These are phyloP conservation scores for Cyrtodaria siliqua DNA, from an alignment of 2,888 invertebrate genomes.

Conservation along the genomic window DNA sequence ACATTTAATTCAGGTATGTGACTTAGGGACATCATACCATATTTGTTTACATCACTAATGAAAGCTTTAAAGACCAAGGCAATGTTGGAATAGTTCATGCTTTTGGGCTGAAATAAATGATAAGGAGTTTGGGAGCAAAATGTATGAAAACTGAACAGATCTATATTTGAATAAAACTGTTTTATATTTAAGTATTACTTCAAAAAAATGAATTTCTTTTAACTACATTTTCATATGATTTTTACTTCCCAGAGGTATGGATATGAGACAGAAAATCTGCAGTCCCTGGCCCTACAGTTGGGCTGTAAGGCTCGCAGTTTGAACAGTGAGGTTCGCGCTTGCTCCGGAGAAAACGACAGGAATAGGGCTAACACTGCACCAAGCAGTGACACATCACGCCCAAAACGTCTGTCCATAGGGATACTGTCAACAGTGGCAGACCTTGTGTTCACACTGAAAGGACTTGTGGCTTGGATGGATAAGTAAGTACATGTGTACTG, in stretches of 20 bases:
- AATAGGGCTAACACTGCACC: slow-evolving; percentile 75
- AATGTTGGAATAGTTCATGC: too few species aligned
- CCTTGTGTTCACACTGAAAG: slow-evolving; percentile 94
- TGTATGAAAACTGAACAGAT: too few species aligned
- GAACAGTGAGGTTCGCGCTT: slow-evolving; percentile 89
- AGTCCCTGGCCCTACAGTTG: slow-evolving; percentile 94
- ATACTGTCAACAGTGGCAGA: slow-evolving; percentile 94
- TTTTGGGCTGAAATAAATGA: too few species aligned
- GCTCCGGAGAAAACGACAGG: slow-evolving; percentile 87
- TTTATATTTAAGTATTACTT: too few species aligned
- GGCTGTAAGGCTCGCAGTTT: slow-evolving; percentile 93
- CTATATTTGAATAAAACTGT: too few species aligned
- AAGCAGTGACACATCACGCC: slow-evolving; percentile 23
- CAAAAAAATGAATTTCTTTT: too few species aligned
- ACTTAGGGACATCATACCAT: too few species aligned
- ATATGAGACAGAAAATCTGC: slow-evolving; percentile 95
- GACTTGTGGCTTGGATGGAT: slow-evolving; percentile 96
- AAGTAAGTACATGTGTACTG: slow-evolving; percentile 87
- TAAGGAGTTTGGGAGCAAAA: too few species aligned
- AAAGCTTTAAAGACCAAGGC: too few species aligned
- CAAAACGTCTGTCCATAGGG: slow-evolving; percentile 69
- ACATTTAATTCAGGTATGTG: too few species aligned
- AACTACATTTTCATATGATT: not conserved
- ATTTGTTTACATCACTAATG: too few species aligned
- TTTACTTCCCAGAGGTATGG: slow-evolving; percentile 92